These are phyloP conservation scores for Tinea trinotella DNA, from an alignment of 2,888 invertebrate genomes.

Conservation along the genomic window DNA sequence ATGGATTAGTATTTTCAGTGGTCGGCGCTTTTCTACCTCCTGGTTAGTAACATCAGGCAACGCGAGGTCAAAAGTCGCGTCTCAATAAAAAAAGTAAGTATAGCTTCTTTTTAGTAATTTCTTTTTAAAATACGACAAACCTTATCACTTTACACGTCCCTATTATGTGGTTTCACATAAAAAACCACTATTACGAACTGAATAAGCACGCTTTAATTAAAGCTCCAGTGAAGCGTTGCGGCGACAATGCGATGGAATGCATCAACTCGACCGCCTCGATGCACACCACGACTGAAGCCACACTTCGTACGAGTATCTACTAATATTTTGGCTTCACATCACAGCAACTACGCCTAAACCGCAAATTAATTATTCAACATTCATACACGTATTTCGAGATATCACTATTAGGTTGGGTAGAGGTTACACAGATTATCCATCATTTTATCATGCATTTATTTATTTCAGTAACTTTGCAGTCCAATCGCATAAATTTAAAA, in stretches of 20 bases:
- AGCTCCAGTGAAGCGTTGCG: constrained; percentile 37
- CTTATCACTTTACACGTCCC: background rate
- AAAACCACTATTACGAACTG: constrained; percentile 27
- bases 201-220: constrained; percentile 35
- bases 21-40: no score
- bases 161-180: background rate
- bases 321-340: constrained; percentile 9
- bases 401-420: no score
- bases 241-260: constrained; percentile 48
- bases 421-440: no score
- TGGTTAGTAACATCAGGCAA: constrained; percentile 20
- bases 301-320: background rate
- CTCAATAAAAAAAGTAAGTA: constrained; percentile 2
- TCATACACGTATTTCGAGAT: no score
- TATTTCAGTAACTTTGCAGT: no score
- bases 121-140: background rate
- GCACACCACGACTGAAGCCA: constrained; percentile 19
- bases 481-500: no score
- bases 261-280: constrained; percentile 32
- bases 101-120: background rate
- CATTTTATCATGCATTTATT: no score
- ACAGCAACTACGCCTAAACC: background rate
- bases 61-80: no score
- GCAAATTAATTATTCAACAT: no score
- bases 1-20: no score